Base-by-base conservation (phyloP, 2,797 vertebrate genomes). In the Smutsia temminckii region DNA sequence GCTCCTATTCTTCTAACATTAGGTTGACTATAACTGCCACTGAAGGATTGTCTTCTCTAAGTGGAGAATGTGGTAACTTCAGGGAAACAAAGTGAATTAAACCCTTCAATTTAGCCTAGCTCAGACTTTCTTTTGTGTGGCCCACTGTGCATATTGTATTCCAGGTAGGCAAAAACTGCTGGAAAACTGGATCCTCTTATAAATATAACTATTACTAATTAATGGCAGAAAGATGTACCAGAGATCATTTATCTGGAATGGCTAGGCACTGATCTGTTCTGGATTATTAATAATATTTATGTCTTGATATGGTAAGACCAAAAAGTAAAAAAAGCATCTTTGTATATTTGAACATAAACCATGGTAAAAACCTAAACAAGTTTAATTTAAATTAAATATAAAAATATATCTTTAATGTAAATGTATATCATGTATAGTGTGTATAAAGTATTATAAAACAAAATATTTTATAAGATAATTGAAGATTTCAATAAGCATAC, bases 401-500 rank as follows among this genome's bases (percentile, higher is more conserved):
- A 63, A 34, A 71, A n/a, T 46, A 29, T 13, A 63, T 18, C 72
- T 49, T 66, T 93, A 93, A 81, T 46, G 9, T 42, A 95, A 88
- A 69, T 69, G 9, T n/a, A n/a, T 78, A 37, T 64, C 69, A 71
- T 55, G 16, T n/a, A 49, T 25, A 53, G 63, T 40, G 7, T 16
- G 7, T 16, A 83, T 91, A 61, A 51, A 66, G 59, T 42, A 79
- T 72, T 85, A 79, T 68, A 61, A 77, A 10, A 29, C 2, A 21
- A 64, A 91, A 77, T 91, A 61, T 63, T 75, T 87, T 77, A 27
- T 77, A 77, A 91, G 83, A 63, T 80, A 66, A 61, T 46, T 71
- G 59, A 91, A 77, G 53, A 29, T 71, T 55, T 51, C 63, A 49
- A 55, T 63, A 34, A 63, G 29, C 53, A 78, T 79, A 46, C 17